Conservation (phyloP, 2,113 vertebrate species). For the Centropus bengalensis region DNA sequence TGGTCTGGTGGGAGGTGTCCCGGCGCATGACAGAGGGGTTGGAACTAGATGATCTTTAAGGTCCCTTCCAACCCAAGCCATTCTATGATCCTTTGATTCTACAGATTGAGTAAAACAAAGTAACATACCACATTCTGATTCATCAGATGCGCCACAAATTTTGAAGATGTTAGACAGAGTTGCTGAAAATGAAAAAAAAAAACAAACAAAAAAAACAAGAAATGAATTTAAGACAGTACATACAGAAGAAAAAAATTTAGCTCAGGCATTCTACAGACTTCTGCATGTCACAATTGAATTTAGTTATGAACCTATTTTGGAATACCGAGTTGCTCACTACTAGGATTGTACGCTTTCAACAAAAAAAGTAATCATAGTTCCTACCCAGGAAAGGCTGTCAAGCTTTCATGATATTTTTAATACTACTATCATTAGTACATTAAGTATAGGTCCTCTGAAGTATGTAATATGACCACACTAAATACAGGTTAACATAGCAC, state of each 20-base stretch:
- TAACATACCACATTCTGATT: constrained; percentile 97
- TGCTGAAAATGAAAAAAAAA: constrained; percentile 80
- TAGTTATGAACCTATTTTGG: neutral
- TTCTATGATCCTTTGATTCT: too few species aligned
- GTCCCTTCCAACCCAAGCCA: too few species aligned
- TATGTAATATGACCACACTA: neutral
- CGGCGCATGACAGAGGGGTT: too few species aligned
- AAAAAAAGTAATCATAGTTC: neutral
- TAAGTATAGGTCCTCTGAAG: neutral
- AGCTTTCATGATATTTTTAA: neutral
- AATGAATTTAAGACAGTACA: neutral
- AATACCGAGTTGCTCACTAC: neutral
- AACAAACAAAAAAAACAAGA: neutral
- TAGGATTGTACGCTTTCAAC: neutral
- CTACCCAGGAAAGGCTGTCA: neutral
- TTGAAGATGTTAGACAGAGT: constrained; percentile 96
- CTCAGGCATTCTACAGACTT: neutral
- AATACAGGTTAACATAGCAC: neutral
- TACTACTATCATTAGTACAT: too few species aligned
- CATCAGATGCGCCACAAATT: constrained; percentile 97
- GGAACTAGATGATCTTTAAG: too few species aligned
- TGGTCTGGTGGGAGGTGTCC: too few species aligned
- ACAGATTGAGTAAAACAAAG: neutral
- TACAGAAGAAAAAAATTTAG: neutral
- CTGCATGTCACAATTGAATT: neutral